These are phyloP conservation scores for Aplocera efformata DNA, from an alignment of 2,888 invertebrate species.

Conservation along the genomic window DNA sequence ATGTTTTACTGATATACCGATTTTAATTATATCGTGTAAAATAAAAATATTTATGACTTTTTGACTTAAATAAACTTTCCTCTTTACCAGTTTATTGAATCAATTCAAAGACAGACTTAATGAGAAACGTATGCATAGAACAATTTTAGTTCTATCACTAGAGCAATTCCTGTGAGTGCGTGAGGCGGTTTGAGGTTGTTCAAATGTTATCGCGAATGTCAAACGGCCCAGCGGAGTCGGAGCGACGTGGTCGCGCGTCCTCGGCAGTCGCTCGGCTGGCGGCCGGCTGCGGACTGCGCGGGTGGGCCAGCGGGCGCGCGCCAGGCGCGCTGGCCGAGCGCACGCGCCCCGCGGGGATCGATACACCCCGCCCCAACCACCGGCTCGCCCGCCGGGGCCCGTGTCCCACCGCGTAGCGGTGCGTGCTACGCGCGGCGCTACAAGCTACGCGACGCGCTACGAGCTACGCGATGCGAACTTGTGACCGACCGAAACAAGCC, in stretches of 20 bases:
- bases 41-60: slow-evolving; percentile 25
- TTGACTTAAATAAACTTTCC: slow-evolving; percentile 44
- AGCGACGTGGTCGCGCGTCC: slow-evolving; percentile 32
- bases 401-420: slow-evolving; percentile 40
- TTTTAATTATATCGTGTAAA: slow-evolving; percentile 5
- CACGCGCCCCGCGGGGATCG: slow-evolving; percentile 74
- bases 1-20: not conserved
- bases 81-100: slow-evolving; percentile 35
- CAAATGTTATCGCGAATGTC: slow-evolving; percentile 67
- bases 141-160: slow-evolving; percentile 51
- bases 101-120: slow-evolving; percentile 30
- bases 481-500: slow-evolving; percentile 23
- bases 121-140: slow-evolving; percentile 35
- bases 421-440: slow-evolving; percentile 29
- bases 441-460: slow-evolving; percentile 24
- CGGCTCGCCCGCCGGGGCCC: slow-evolving; percentile 49
- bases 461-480: slow-evolving; percentile 28
- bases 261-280: slow-evolving; percentile 63
- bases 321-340: slow-evolving; percentile 55
- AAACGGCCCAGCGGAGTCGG: slow-evolving; percentile 48
- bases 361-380: slow-evolving; percentile 73
- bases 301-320: slow-evolving; percentile 46
- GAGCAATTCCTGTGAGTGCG: slow-evolving; percentile 62
- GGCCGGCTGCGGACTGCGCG: slow-evolving; percentile 76
- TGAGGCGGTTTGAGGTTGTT: slow-evolving; percentile 63